phyloP scores from a whole-genome alignment of 2,797 vertebrate genomes.

The Cyprinodon diabolis region DNA sequence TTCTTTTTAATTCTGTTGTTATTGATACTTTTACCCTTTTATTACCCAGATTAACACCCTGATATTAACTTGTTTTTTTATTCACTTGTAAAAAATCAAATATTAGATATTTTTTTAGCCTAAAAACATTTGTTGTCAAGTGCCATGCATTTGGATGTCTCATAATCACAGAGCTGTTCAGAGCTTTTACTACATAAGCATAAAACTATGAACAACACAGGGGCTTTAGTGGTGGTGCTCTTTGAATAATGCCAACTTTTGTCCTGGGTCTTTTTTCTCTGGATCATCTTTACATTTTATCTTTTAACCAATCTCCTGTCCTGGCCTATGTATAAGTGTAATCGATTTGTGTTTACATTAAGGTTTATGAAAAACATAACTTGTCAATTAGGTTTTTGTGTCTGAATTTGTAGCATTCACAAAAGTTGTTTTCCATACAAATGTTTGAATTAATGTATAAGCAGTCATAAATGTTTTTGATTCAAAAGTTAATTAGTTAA shows the following conservation, averaged over 20 bases:
- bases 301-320: constrained; percentile 31
- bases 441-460: not conserved
- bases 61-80: not conserved
- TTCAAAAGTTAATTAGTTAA: not conserved
- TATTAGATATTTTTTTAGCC: not conserved
- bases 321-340: constrained; percentile 23
- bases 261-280: constrained; percentile 24
- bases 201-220: constrained; percentile 20
- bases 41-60: not conserved
- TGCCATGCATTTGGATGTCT: not conserved
- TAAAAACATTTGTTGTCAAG: not conserved
- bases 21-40: not conserved
- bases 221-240: constrained; percentile 61
- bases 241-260: constrained; percentile 40
- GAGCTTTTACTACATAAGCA: not conserved
- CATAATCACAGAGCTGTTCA: not conserved
- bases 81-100: not conserved
- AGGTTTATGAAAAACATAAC: constrained; percentile 46
- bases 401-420: constrained; percentile 33
- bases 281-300: constrained; percentile 45
- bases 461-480: not conserved
- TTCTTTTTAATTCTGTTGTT: not conserved
- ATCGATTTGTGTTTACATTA: constrained; percentile 30
- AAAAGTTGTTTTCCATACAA: constrained; percentile 18
- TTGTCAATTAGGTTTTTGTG: constrained; percentile 31